Base-by-base conservation (phyloP, 92 coral and sea anemone species). In the Parazoanthus swiftii region DNA sequence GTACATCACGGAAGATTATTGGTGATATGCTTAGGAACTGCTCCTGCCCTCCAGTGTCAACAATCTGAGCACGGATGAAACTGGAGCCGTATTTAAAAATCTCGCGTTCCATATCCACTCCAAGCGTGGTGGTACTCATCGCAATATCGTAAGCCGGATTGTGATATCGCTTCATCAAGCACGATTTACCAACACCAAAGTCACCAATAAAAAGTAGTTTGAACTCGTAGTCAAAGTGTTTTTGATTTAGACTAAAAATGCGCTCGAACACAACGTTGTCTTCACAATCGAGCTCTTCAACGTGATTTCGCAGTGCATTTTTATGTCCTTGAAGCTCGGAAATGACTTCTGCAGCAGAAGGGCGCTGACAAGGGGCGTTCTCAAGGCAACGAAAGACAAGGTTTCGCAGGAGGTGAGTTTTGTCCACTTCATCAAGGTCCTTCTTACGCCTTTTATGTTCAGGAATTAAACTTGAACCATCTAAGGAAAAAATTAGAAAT, bases 41-140 rank as follows among this genome's bases (percentile, higher is more conserved):
- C 81, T 94, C 98, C 72, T 94, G 98, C 3, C 98, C 98, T 36
- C 94, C 98, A 8, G 98, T 94, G 81, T 94, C 98, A 39, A 82
- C 76, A 20, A 93, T 92, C 80, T 89, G 74, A 37, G 94, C 77
- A 72, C 86, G 86, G 8, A 94, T 88, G 65, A 82, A 87, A 56
- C 86, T 91, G 18, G 95, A 90, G 88, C 95, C 92, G 77, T 90
- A 94, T 48, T 70, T 88, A 29, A 94, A 89, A 10, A 86, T 76
- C 83, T 90, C 92, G 0, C 83, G 67, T 79, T 85, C 88, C n/a
- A 92, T 68, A n/a, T 93, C 98, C 65, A 91, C 54, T n/a, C 94
- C 93, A 13, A 91, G 8, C 3, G 98, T 94, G 54, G 89, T 65
- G 1, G 91, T 86, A 56, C 89, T 87, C 72, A 78, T 51, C 54